These are phyloP conservation scores for Neodiprion virginianus DNA, from an alignment of 1,140 invertebrate species.

Conservation along the genomic window DNA sequence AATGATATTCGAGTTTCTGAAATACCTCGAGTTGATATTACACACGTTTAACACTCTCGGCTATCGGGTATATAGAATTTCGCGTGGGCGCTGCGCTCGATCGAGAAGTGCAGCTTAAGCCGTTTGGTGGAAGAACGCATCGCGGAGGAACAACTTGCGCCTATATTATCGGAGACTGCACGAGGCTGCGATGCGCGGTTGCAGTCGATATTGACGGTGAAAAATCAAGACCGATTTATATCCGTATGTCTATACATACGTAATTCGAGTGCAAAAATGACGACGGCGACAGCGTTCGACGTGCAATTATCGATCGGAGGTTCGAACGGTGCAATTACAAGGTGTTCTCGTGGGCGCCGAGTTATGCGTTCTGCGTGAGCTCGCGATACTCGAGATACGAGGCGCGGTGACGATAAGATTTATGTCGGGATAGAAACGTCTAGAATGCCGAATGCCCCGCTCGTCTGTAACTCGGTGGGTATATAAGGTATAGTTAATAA, in stretches of 20 bases:
- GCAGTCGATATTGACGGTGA: no score
- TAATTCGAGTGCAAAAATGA: neutral
- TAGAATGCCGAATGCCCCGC: neutral
- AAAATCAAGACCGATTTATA: no score
- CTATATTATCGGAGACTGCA: no score
- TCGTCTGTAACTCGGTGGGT: neutral
- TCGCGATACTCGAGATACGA: neutral
- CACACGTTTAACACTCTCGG: no score
- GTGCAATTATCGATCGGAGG: neutral
- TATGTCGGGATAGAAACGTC: slow-evolving; percentile 7
- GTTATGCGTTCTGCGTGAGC: slow-evolving; percentile 4
- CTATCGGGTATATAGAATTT: neutral
- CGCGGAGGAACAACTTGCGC: no score
- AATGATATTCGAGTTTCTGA: neutral
- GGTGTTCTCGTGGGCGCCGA: slow-evolving; percentile 1
- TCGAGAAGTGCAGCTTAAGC: no score
- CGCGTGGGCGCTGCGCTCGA: neutral
- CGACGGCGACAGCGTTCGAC: neutral
- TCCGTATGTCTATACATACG: no score
- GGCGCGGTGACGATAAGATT: slow-evolving; percentile 1
- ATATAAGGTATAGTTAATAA: neutral
- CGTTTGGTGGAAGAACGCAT: no score
- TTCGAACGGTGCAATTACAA: neutral
- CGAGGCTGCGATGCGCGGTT: no score
- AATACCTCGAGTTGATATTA: neutral